Percentiles rank a stretch among this genome's conserved stretches.
Conservation (phyloP, 1,140 invertebrate species). For the Trachymyrmex septentrionalis region DNA sequence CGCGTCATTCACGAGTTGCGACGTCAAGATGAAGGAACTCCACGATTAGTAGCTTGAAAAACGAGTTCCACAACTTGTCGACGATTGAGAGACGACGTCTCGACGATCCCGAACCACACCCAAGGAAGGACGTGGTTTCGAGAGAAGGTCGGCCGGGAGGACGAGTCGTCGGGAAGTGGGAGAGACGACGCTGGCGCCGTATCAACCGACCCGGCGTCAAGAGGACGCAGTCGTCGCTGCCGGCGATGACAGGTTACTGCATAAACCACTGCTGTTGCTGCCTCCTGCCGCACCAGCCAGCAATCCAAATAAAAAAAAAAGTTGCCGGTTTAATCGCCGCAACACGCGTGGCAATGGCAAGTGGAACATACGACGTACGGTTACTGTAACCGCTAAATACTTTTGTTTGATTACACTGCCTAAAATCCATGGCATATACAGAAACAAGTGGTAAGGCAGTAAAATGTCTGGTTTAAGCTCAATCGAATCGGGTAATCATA, state of each 20-base stretch:
- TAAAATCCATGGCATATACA: too few species aligned
- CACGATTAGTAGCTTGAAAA: neutral
- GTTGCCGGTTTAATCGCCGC: neutral
- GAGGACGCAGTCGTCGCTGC: conserved; percentile 70
- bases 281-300: neutral
- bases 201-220: conserved; percentile 70
- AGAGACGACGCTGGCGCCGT: conserved; percentile 75
- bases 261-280: conserved; percentile 3
- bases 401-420: neutral
- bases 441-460: too few species aligned
- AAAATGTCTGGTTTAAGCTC: too few species aligned
- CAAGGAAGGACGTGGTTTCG: conserved; percentile 68
- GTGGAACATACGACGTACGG: neutral
- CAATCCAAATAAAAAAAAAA: neutral
- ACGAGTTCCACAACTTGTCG: conserved; percentile 30
- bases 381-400: neutral
- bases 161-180: conserved; percentile 62
- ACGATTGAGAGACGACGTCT: conserved; percentile 33
- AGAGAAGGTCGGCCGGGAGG: conserved; percentile 70
- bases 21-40: neutral
- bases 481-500: too few species aligned
- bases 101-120: conserved; percentile 73
- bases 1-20: neutral
- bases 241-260: conserved; percentile 75
- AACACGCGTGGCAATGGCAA: neutral